phyloP scores from a whole-genome alignment of 2,888 invertebrate genomes.

The Monoplex corrugatus region DNA sequence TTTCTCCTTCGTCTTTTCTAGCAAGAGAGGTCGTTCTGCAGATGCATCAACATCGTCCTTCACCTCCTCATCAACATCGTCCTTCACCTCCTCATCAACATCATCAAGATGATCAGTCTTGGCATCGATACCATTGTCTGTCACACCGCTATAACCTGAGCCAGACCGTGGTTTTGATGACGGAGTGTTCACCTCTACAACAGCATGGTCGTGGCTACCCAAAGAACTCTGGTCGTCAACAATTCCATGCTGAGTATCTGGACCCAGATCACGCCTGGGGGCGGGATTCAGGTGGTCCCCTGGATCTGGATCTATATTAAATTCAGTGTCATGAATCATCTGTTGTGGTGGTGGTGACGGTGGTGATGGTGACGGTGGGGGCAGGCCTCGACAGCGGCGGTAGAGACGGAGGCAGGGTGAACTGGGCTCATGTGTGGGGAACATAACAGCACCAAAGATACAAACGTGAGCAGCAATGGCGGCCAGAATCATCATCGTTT shows the following conservation, averaged over 20 bases:
- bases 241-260: not conserved
- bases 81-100: not conserved
- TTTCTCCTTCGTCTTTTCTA: not conserved
- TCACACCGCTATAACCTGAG: not conserved
- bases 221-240: not conserved
- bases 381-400: not conserved
- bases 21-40: not conserved
- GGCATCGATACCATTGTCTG: not conserved
- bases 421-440: conserved; percentile 52
- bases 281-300: no score
- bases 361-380: no score
- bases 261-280: no score
- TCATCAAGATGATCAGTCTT: not conserved
- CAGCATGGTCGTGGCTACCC: not conserved
- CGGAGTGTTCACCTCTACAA: no score
- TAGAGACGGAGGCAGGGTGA: not conserved
- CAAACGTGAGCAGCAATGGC: conserved; percentile 46
- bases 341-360: no score
- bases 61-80: not conserved
- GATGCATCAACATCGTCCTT: not conserved
- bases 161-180: no score
- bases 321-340: not conserved
- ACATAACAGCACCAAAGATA: conserved; percentile 55
- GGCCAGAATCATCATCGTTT: conserved; percentile 50
- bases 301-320: not conserved